Conservation (phyloP, 2,888 invertebrate genomes). For the Dicyrtomina minuta region DNA sequence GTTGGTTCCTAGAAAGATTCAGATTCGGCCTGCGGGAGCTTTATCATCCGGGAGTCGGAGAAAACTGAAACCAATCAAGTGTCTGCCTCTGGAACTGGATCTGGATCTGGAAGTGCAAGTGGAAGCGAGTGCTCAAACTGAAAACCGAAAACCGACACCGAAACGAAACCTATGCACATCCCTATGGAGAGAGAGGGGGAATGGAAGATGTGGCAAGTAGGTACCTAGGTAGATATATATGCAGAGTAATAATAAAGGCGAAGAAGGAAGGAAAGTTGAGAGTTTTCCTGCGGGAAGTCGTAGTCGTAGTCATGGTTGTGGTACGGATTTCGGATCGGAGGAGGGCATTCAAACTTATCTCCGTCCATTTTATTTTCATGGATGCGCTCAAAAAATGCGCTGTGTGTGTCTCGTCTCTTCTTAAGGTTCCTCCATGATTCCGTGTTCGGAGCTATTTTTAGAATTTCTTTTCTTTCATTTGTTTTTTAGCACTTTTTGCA, state of each 20-base stretch:
- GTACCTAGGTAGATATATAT: too few species aligned
- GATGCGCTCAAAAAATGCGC: slow-evolving; percentile 51
- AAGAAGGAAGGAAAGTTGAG: slow-evolving; percentile 8
- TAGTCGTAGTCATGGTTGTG: too few species aligned
- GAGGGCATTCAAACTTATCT: slow-evolving; percentile 32
- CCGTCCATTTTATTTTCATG: slow-evolving; percentile 48
- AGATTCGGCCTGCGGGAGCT: background rate
- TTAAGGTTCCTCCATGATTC: too few species aligned
- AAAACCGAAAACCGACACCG: too few species aligned
- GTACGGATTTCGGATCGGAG: too few species aligned
- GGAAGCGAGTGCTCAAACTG: too few species aligned
- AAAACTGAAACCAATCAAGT: slow-evolving; percentile 17
- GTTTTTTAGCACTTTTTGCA: too few species aligned
- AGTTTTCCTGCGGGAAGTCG: background rate
- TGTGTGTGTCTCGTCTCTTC: background rate
- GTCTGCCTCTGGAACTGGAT: background rate
- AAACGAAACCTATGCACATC: background rate
- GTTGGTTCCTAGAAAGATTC: background rate
- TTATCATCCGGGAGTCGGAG: background rate
- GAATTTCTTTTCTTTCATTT: too few species aligned
- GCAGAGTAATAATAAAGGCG: too few species aligned
- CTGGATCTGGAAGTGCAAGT: too few species aligned
- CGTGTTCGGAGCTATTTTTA: too few species aligned
- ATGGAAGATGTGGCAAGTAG: too few species aligned
- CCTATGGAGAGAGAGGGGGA: background rate